Evolutionary conservation across 1,140 invertebrate species (phyloP), one percentile per base, ranked within the genome.

Genomic region (Epicauta chinensis): DNA sequence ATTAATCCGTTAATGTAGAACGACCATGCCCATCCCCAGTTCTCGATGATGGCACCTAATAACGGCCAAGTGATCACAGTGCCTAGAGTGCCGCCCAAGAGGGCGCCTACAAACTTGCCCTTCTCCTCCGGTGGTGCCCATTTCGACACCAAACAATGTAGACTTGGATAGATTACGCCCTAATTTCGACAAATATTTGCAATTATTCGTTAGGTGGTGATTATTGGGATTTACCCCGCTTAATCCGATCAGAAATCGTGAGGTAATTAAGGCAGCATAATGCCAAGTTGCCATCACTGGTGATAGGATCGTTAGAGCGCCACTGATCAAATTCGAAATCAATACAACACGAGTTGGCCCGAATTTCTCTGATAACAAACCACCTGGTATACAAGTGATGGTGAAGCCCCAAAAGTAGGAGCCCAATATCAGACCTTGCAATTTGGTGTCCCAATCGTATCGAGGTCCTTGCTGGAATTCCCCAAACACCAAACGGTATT

Each of bases 91-190:
- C 84, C 84, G 6, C 86, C 85, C 82, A 84, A 75, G 63, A 87
- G 75, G 10, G 82, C 80, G 61, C 82, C 83, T 0, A 84, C 76
- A 62, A 88, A 88, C 70, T 85, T 85, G 40, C 84, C 85, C 66
- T 85, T 86, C 61, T 88, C 85, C 12, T 76, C 76, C n/a, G 84
- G 84, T 7, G 85, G 86, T 0, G 81, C 80, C 86, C 86, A 87
- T 60, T 79, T 75, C 0, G 84, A 83, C 17, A 88, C 81, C 59
- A 88, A 70, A 17, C 76, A 81, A 55, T 87, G 84, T 11, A 84
- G 71, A 10, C 82, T 77, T 5, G 86, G 85, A 74, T 87, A 87
- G 35, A 84, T 72, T 4, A 83, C 80, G 3, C 83, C 83, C 83
- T 86, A 60, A 32, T 57, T 16, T 17, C 7, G 4, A 23, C 23